Evolutionary conservation across 1,140 invertebrate species (phyloP).

Genomic region (Metaphire vulgaris): DNA sequence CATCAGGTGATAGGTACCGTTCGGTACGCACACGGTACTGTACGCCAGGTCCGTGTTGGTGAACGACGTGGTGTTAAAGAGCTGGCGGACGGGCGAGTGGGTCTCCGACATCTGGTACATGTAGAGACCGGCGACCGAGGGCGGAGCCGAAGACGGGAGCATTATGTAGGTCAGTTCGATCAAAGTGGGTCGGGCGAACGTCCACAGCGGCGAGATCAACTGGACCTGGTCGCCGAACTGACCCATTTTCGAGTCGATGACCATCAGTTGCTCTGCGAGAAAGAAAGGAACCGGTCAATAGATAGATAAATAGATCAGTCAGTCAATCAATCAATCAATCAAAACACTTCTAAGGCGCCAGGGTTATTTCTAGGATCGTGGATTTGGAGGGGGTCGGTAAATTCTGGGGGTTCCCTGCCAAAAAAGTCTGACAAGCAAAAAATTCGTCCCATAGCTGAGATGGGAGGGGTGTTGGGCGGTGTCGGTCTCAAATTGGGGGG

Average conservation of each 20-base stretch:
- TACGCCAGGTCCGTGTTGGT: neutral
- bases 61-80: neutral
- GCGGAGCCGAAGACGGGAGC: neutral
- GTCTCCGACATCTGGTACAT: conserved; percentile 7
- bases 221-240: conserved; percentile 10
- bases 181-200: neutral
- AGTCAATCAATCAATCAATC: too few relatives aligned
- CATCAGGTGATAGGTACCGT: conserved; percentile 11
- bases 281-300: neutral
- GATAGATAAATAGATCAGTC: neutral
- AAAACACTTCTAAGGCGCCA: neutral
- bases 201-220: conserved; percentile 19
- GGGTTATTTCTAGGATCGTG: too few relatives aligned
- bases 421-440: too few relatives aligned
- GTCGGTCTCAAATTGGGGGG: too few relatives aligned
- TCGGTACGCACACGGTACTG: conserved; percentile 2
- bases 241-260: conserved; percentile 18
- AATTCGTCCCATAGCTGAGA: too few relatives aligned
- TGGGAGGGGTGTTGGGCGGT: too few relatives aligned
- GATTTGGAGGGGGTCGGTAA: too few relatives aligned
- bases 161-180: conserved; percentile 16
- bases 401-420: too few relatives aligned
- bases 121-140: neutral
- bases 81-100: neutral
- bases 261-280: conserved; percentile 7